Base-by-base conservation (phyloP, 2,888 invertebrate genomes). In the Scaeva pyrastri region DNA sequence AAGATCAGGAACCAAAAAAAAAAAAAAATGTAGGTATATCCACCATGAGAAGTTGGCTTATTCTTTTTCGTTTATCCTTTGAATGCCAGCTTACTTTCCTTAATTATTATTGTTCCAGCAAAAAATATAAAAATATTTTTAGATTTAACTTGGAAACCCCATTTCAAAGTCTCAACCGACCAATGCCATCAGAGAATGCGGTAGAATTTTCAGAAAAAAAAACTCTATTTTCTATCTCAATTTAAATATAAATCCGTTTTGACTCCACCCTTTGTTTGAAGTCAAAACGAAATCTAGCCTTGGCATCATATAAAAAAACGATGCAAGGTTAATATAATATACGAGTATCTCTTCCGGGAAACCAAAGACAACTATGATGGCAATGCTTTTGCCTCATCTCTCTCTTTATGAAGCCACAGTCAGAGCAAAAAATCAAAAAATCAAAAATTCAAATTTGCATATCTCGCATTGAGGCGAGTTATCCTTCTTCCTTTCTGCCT, bases 161-260 rank as follows among this genome's bases (percentile, higher is more conserved):
- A 52, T 21, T 52, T 41, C 8, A 52, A 36, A 39, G 36, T 19
- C 12, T 50, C 16, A 41, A 10, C 12, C 52, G 21, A 50, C 19
- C 50, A 10, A 14, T 7, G 1, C 60, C 14, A 21, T 23, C 55
- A n/a, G 1, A 39, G 19, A 16, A 19, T 19, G 19, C 31, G 77
- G 70, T 48, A 21, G 64, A 78, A 78, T 77, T 78, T 2, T 5
- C n/a, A n/a, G 5, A 10, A 21, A 39, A 52, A 72, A 75, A 71
- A 79, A 79, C 45, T 66, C 71, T 79, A 60, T 62, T 71, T 64
- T 50, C 14, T 12, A 11, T 55, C 50, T 50, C 21, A 84, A 84
- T 79, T 84, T 84, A 71, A 79, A 84, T 84, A 75, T 72, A 84
- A 84, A 84, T 84, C 71, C 64, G 58, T 79, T 84, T 79, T 19